A percentile compares a stretch with the other conserved stretches of the same genome.
Conservation (phyloP, 2,888 invertebrate species). For the Ennomos fuscantarius region DNA sequence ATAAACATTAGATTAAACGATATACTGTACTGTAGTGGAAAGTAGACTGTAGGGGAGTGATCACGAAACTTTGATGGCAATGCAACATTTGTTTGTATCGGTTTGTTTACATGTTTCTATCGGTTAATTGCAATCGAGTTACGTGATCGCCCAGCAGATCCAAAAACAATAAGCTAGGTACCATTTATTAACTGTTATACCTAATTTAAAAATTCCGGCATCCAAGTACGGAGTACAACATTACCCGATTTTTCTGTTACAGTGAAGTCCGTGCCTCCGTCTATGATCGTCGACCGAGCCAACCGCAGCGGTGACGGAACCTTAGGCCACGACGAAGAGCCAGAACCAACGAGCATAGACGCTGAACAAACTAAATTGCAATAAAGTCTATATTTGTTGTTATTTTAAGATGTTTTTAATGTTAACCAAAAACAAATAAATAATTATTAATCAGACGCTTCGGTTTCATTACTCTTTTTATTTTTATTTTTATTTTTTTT, state of each 20-base stretch:
- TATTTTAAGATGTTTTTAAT: conserved; percentile 11
- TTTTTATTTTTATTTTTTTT: no score
- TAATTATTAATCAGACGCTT: conserved; percentile 8
- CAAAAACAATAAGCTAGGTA: no score
- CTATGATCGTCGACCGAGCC: conserved; percentile 66
- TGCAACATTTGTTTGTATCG: no score
- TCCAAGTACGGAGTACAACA: no score
- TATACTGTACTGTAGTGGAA: no score
- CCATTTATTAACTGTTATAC: neutral
- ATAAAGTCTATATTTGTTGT: conserved; percentile 4
- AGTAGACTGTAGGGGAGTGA: no score
- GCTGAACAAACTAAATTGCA: neutral
- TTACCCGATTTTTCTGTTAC: conserved; percentile 43
- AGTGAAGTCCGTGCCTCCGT: conserved; percentile 73
- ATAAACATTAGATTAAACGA: no score
- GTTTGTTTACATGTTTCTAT: no score
- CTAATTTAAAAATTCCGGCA: neutral
- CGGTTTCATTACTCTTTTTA: neutral
- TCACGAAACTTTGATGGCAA: no score
- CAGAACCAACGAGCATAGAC: conserved; percentile 45
- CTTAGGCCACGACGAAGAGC: conserved; percentile 58
- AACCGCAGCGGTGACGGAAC: conserved; percentile 69
- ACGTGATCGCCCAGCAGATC: no score
- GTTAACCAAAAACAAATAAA: conserved; percentile 26
- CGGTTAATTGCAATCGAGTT: no score